Evolutionary conservation across 2,113 vertebrate species (phyloP), one percentile per base, ranked within the genome.

Genomic region (Tragelaphus buxtoni): DNA sequence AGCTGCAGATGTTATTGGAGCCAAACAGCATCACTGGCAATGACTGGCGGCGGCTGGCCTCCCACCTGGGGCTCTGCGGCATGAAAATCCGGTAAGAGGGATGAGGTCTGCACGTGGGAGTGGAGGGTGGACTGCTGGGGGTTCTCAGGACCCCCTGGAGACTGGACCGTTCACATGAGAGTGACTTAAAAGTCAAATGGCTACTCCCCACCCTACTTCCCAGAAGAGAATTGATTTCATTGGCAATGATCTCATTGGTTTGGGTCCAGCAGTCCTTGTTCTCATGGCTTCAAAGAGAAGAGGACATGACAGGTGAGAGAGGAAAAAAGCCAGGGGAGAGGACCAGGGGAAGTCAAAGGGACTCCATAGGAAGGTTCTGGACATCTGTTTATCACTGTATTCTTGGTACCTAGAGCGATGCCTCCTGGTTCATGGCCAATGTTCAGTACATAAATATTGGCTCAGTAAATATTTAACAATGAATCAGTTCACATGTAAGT

Each of bases 21-120:
- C 61, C 79, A 8, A 95, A 26, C 5, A 85, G 96, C 24, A 42
- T 97, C 28, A 72, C 97, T 0, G 85, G 97, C 80, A 97, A 96
- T 0, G 88, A 93, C 28, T 97, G 97, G 93, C 58, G 96, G 30
- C 90, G 86, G 26, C 72, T 93, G 92, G 96, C 58, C 11, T 80
- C 97, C 35, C 79, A 96, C 32, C 69, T 61, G 90, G 97, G 88
- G 51, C 95, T 96, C 35, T 16, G 35, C 0, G 94, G 90, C 53
- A 81, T 85, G 91, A 95, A 84, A n/a, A 91, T 90, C 42, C 87
- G 98, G 97, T 97, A 91, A 80, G 93, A 42, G 9, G 81, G 9
- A 1, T 0, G 0, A 49, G 26, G 9, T 28, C 24, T 81, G 17
- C 0, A 0, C 6, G 1, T 11, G 20, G 28, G 20, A 49, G 14